Conservation (phyloP, 2,113 vertebrate species). For the Chlamydotis undulata region DNA sequence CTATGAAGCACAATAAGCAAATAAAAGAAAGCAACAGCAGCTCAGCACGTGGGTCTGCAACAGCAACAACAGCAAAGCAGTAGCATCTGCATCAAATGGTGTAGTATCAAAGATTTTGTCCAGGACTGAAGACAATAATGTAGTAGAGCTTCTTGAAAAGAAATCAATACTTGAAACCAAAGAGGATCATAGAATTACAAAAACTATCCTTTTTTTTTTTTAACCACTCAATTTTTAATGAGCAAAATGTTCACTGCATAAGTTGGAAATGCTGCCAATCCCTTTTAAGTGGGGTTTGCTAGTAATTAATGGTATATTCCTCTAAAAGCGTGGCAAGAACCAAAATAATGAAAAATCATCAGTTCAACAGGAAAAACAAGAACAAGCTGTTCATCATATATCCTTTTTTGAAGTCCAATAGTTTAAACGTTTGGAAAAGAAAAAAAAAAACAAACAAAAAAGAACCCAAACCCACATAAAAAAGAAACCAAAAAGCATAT, state of each 20-base stretch:
- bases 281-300: neutral
- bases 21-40: neutral
- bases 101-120: neutral
- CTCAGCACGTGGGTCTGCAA: neutral
- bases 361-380: neutral
- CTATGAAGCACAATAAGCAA: neutral
- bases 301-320: neutral
- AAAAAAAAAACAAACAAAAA: neutral
- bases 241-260: neutral
- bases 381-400: neutral
- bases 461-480: neutral
- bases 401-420: neutral
- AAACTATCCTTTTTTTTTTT: neutral
- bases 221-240: neutral
- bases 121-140: neutral
- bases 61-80: neutral
- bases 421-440: neutral
- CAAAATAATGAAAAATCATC: neutral
- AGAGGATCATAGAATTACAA: neutral
- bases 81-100: neutral
- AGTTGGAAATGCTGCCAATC: neutral
- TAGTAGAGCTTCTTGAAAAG: neutral
- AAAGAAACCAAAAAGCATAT: neutral
- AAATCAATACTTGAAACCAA: constrained; percentile 27
- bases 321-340: neutral